Conservation (phyloP, 1,140 invertebrate genomes). For the Penaeus vannamei region DNA sequence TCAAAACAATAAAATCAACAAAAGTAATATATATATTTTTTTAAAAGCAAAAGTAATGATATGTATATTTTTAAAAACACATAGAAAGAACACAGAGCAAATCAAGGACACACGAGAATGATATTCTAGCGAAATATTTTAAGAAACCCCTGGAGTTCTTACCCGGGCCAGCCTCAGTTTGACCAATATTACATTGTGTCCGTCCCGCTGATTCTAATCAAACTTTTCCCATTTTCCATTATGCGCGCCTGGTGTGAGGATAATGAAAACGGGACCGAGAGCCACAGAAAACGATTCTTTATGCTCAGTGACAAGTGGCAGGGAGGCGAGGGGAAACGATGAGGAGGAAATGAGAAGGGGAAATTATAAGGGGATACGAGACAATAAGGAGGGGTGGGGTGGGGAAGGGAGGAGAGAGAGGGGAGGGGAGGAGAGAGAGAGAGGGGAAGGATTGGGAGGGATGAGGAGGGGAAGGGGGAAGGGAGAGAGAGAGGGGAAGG, state of each 20-base stretch:
- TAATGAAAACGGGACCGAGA: constrained; percentile 66
- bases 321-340: constrained; percentile 26
- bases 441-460: too few species aligned
- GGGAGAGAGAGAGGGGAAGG: too few species aligned
- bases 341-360: constrained; percentile 60
- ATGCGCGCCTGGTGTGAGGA: constrained; percentile 66
- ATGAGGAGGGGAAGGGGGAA: too few species aligned
- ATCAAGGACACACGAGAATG: constrained; percentile 38
- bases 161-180: constrained; percentile 53
- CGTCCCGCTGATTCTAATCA: constrained; percentile 66
- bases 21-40: too few species aligned
- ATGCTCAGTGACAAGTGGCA: constrained; percentile 62
- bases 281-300: constrained; percentile 63
- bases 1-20: too few species aligned
- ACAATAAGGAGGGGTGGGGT: constrained; percentile 49
- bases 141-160: constrained; percentile 43
- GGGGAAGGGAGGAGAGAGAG: neutral
- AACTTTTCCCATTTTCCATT: constrained; percentile 66
- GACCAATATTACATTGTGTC: constrained; percentile 66
- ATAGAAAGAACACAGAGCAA: too few species aligned
- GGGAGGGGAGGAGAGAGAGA: too few species aligned
- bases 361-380: constrained; percentile 53
- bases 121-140: constrained; percentile 62
- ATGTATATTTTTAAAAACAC: too few species aligned
- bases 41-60: too few species aligned